These are phyloP conservation scores for Coenonympha glycerion DNA, from an alignment of 2,888 invertebrate genomes.

Conservation along the genomic window DNA sequence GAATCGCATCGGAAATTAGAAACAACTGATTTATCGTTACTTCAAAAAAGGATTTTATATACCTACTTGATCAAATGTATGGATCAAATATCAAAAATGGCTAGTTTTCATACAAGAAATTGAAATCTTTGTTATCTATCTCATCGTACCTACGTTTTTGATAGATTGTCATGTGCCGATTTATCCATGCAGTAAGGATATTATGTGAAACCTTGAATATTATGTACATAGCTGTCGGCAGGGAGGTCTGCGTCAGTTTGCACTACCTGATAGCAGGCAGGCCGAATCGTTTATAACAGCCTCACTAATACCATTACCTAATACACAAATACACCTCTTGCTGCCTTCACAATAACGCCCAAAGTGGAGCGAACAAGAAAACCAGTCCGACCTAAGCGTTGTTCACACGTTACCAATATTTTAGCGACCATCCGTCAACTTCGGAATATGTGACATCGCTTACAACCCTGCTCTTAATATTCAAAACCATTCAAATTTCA, in stretches of 20 bases:
- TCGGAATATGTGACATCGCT: constrained; percentile 21
- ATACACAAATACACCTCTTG: neutral
- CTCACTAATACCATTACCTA: constrained; percentile 15
- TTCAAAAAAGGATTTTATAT: too few species aligned
- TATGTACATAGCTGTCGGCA: neutral
- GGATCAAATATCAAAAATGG: too few species aligned
- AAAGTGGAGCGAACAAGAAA: neutral
- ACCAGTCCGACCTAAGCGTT: constrained; percentile 5
- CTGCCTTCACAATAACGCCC: neutral
- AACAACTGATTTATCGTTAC: too few species aligned
- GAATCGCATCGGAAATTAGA: too few species aligned
- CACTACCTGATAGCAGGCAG: neutral
- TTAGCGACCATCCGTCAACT: constrained; percentile 27
- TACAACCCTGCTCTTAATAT: constrained; percentile 14
- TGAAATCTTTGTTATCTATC: too few species aligned
- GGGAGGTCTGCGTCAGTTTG: neutral
- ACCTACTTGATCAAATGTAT: too few species aligned
- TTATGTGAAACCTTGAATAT: too few species aligned
- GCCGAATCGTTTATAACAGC: constrained; percentile 22
- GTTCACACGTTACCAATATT: constrained; percentile 26
- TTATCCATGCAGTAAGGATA: too few species aligned
- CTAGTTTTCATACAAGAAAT: too few species aligned
- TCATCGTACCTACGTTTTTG: too few species aligned
- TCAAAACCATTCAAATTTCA: constrained; percentile 7
- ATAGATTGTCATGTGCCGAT: too few species aligned